Percentiles rank a stretch among this genome's conserved stretches.
Conservation (phyloP, 2,888 invertebrate genomes). For the Lepidochitona cinerea region DNA sequence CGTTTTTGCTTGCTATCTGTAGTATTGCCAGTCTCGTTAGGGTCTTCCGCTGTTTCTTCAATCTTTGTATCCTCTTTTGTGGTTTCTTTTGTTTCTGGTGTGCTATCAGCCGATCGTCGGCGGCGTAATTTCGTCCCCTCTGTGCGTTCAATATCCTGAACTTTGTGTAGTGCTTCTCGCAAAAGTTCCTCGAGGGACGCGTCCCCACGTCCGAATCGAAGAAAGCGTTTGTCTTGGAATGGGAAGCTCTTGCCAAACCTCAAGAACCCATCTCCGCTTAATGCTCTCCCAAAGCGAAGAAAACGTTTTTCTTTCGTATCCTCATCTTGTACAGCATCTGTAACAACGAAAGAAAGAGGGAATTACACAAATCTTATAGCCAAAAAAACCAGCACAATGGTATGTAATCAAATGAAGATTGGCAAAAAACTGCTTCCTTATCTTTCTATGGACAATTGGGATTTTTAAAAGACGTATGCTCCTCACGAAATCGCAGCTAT, state of each 20-base stretch:
- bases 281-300: conserved; percentile 46
- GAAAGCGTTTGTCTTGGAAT: conserved; percentile 52
- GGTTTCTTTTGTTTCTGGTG: conserved; percentile 8
- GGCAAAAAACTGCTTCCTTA: no score
- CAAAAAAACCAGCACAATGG: no score
- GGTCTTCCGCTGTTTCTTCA: conserved; percentile 22
- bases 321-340: no score
- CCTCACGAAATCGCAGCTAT: no score
- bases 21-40: not conserved
- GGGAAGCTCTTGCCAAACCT: conserved; percentile 41
- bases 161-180: conserved; percentile 30
- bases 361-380: no score
- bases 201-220: conserved; percentile 49
- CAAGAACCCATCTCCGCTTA: conserved; percentile 48
- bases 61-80: conserved; percentile 36
- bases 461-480: no score
- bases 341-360: no score
- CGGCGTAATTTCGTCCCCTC: conserved; percentile 35
- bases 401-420: no score
- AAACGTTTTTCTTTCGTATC: conserved; percentile 43
- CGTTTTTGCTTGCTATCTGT: conserved; percentile 35
- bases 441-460: no score
- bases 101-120: conserved; percentile 36
- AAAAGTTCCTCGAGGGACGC: conserved; percentile 37
- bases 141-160: conserved; percentile 32